Percentiles rank a stretch among this genome's conserved stretches.
Evolutionary conservation across 2,888 invertebrate genomes (phyloP).

Genomic region (Drosophila borealis): DNA sequence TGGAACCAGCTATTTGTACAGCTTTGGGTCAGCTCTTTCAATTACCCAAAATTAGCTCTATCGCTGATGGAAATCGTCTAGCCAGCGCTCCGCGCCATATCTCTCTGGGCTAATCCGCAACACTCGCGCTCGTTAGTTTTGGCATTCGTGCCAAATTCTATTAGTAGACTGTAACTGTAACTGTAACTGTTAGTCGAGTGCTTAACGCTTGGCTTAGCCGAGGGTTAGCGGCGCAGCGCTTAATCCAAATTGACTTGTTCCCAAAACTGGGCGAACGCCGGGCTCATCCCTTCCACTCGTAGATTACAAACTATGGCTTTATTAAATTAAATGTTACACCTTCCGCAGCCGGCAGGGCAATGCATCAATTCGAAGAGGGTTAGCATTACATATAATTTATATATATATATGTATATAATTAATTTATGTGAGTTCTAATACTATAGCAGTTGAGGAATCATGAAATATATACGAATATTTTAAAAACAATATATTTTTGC

Average conservation of each 20-base stretch:
- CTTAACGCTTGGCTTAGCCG: constrained; percentile 71
- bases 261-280: background rate
- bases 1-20: constrained; percentile 60
- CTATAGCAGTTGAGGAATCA: too few relatives aligned
- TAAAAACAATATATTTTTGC: too few relatives aligned
- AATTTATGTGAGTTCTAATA: too few relatives aligned
- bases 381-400: too few relatives aligned
- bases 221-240: constrained; percentile 41
- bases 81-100: constrained; percentile 5
- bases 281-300: constrained; percentile 2
- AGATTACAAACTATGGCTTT: constrained; percentile 39
- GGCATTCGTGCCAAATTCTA: constrained; percentile 70
- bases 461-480: too few relatives aligned
- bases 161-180: constrained; percentile 42
- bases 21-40: constrained; percentile 47
- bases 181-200: constrained; percentile 23
- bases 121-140: constrained; percentile 9
- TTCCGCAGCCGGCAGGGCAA: constrained; percentile 9
- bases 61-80: constrained; percentile 42
- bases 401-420: too few relatives aligned
- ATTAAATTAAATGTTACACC: constrained; percentile 69
- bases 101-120: constrained; percentile 38
- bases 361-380: too few relatives aligned
- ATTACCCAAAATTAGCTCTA: constrained; percentile 55
- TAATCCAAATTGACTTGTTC: constrained; percentile 60